Percentiles rank a stretch among this genome's conserved stretches.
Conservation (phyloP, 2,888 invertebrate species). For the Galerucella nymphaeae region DNA sequence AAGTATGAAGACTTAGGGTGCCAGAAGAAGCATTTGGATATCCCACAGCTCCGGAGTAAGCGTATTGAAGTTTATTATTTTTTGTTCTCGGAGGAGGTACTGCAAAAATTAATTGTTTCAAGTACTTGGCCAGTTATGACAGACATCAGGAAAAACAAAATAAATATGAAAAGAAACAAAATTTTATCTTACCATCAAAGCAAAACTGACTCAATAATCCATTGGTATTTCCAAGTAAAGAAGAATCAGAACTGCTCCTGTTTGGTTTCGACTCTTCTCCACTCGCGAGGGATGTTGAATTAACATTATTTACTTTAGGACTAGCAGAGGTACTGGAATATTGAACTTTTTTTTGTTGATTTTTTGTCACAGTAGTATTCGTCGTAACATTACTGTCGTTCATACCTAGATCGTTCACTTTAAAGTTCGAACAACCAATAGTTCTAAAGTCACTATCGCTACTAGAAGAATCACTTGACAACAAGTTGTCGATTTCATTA, state of each 20-base stretch:
- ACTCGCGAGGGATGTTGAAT: conserved; percentile 48
- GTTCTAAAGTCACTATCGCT: conserved; percentile 53
- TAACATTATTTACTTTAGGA: conserved; percentile 62
- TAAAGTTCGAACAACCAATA: conserved; percentile 61
- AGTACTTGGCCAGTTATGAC: too few relatives aligned
- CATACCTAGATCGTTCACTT: conserved; percentile 53
- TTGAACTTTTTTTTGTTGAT: conserved; percentile 47
- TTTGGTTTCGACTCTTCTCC: conserved; percentile 42
- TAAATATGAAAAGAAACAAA: neutral
- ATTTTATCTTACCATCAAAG: conserved; percentile 56
- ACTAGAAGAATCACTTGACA: conserved; percentile 40
- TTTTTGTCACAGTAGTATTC: conserved; percentile 47
- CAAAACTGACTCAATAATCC: conserved; percentile 61
- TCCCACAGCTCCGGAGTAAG: conserved; percentile 61
- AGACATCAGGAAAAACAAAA: neutral
- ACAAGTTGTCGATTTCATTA: conserved; percentile 50
- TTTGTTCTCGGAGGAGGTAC: conserved; percentile 55
- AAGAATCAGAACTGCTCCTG: conserved; percentile 38
- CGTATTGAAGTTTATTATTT: conserved; percentile 62
- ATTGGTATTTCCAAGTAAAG: conserved; percentile 52
- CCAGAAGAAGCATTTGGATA: conserved; percentile 58
- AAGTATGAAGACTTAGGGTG: conserved; percentile 61
- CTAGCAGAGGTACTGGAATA: conserved; percentile 60
- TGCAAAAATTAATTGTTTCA: conserved; percentile 45
- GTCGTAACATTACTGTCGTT: conserved; percentile 28